Evolutionary conservation across 1,140 invertebrate species (phyloP).

Genomic region (Chironomus striatipennis): DNA sequence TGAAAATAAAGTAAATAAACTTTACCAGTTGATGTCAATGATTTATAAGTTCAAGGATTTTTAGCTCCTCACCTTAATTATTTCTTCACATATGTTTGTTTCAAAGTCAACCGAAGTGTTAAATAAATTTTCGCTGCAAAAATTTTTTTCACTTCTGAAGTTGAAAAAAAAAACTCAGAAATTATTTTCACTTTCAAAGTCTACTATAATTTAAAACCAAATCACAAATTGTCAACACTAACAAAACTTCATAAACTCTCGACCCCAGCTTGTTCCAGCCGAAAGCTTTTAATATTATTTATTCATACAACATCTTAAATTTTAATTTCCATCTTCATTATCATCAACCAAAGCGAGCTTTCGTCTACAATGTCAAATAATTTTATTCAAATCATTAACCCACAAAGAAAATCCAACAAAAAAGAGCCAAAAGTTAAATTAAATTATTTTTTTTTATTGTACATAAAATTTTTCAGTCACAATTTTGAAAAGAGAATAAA

Average conservation of each 20-base stretch:
- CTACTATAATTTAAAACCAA: too few relatives aligned
- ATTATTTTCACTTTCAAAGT: not conserved
- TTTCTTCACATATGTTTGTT: too few relatives aligned
- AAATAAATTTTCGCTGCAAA: not conserved
- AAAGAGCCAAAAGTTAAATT: not conserved
- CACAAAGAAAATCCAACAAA: not conserved
- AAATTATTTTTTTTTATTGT: not conserved
- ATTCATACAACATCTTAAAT: not conserved
- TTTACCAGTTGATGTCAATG: too few relatives aligned
- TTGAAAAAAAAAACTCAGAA: not conserved
- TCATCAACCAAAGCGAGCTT: not conserved
- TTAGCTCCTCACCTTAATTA: too few relatives aligned
- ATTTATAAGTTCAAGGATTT: not conserved
- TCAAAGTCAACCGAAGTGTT: too few relatives aligned
- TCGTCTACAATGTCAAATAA: slow-evolving; percentile 3
- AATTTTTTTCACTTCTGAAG: not conserved
- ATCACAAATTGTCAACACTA: too few relatives aligned
- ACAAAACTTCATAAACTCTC: too few relatives aligned
- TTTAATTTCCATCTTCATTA: not conserved
- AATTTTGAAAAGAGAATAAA: too few relatives aligned
- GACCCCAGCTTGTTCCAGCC: too few relatives aligned
- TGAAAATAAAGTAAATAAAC: too few relatives aligned
- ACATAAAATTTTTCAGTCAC: not conserved
- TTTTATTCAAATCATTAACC: slow-evolving; percentile 24
- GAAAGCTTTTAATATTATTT: not conserved